Evolutionary conservation across 2,888 invertebrate species (phyloP).

Genomic region (Perizoma affinitatum): DNA sequence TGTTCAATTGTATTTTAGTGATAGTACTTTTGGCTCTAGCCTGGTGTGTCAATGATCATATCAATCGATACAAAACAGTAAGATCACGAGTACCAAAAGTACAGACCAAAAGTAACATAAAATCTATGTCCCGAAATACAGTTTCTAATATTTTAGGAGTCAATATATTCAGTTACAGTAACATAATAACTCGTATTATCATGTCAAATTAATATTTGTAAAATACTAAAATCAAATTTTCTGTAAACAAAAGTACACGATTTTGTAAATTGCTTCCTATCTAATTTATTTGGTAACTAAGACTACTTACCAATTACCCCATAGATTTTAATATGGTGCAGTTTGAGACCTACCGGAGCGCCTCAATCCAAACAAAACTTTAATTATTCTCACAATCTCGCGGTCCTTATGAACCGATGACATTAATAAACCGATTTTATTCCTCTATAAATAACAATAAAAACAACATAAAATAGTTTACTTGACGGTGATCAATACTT

Average conservation of each 20-base stretch:
- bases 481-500: slow-evolving; percentile 74
- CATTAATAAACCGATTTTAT: slow-evolving; percentile 79
- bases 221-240: no score
- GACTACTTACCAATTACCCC: not conserved
- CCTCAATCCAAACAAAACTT: slow-evolving; percentile 41
- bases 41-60: not conserved
- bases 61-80: no score
- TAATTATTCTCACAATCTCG: slow-evolving; percentile 42
- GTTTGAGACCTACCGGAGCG: slow-evolving; percentile 38
- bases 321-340: slow-evolving; percentile 28
- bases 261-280: no score
- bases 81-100: no score
- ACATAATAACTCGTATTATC: no score
- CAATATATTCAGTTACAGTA: no score
- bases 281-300: not conserved
- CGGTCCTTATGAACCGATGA: slow-evolving; percentile 64
- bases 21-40: not conserved
- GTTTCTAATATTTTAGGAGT: no score
- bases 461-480: slow-evolving; percentile 81
- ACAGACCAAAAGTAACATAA: no score
- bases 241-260: no score
- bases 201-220: no score
- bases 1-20: slow-evolving; percentile 58
- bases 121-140: no score
- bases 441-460: slow-evolving; percentile 81